Percentiles rank a stretch among this genome's conserved stretches.
Conservation (phyloP, 2,888 invertebrate genomes). For the Parnassius glacialis region DNA sequence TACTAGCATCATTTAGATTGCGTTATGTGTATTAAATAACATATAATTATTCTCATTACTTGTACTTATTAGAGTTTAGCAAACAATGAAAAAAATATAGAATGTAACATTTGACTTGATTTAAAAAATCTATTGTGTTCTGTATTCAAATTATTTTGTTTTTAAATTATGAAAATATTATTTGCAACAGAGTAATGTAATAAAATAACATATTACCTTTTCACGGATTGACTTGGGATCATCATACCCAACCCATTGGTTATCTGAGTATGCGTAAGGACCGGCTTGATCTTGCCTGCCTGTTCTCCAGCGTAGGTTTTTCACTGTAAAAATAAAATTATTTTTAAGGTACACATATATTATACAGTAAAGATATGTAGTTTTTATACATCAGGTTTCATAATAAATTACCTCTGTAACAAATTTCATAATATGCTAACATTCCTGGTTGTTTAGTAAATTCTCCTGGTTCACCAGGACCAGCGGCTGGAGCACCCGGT, state of each 20-base stretch:
- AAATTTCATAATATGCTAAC: conserved; percentile 93
- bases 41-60: too few species aligned
- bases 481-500: conserved; percentile 84
- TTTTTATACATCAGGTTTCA: not conserved
- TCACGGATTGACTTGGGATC: conserved; percentile 87
- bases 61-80: too few species aligned
- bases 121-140: too few species aligned
- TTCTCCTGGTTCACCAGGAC: conserved; percentile 90
- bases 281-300: conserved; percentile 83
- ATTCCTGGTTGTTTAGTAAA: conserved; percentile 93
- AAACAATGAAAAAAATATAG: too few species aligned
- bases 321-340: conserved; percentile 62
- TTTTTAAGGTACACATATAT: too few species aligned
- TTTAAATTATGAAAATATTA: too few species aligned
- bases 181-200: too few species aligned
- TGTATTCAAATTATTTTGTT: too few species aligned
- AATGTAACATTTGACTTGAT: too few species aligned
- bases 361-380: too few species aligned
- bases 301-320: conserved; percentile 84
- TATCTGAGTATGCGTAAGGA: conserved; percentile 88
- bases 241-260: conserved; percentile 96
- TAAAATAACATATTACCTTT: conserved; percentile 75
- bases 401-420: conserved; percentile 77
- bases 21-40: too few species aligned
- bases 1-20: too few species aligned